phyloP scores from a whole-genome alignment of 2,797 vertebrate species.

The Sebastes goodei region DNA sequence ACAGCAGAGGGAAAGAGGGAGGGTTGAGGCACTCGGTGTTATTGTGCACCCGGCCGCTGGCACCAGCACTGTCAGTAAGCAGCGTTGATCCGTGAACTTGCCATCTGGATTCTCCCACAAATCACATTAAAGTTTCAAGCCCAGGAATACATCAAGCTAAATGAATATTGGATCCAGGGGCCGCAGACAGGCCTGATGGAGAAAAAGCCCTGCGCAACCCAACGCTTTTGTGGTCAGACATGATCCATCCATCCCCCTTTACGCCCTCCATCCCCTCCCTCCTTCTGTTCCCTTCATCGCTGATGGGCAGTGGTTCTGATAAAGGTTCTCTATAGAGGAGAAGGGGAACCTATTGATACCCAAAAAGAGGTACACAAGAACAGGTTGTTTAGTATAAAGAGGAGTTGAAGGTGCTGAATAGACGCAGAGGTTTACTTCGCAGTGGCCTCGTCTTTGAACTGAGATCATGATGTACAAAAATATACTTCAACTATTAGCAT shows the following conservation, averaged over 20 bases:
- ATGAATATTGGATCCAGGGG: constrained; percentile 84
- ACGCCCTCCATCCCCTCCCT: constrained; percentile 39
- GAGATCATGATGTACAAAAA: neutral
- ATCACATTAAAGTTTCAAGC: constrained; percentile 88
- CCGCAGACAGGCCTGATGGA: constrained; percentile 78
- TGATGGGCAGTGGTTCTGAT: constrained; percentile 47
- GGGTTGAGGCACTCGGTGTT: constrained; percentile 70
- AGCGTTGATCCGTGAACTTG: constrained; percentile 85
- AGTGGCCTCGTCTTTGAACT: neutral
- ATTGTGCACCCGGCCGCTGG: constrained; percentile 83
- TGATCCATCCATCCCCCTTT: constrained; percentile 70
- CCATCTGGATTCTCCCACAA: constrained; percentile 88
- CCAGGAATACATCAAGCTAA: constrained; percentile 87
- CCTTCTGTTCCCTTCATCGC: constrained; percentile 50
- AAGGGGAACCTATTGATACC: constrained; percentile 10
- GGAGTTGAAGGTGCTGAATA: neutral
- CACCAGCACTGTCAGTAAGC: constrained; percentile 82
- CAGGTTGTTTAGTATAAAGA: neutral
- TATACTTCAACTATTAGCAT: neutral
- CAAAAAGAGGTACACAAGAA: neutral
- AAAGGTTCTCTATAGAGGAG: constrained; percentile 24
- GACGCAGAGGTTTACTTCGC: neutral
- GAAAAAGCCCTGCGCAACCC: constrained; percentile 69
- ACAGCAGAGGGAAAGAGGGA: constrained; percentile 35
- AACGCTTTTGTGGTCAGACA: constrained; percentile 80